Percentiles rank a stretch among this genome's conserved stretches.
Evolutionary conservation across 1,140 invertebrate genomes (phyloP).

Genomic region (Gryllus bimaculatus): DNA sequence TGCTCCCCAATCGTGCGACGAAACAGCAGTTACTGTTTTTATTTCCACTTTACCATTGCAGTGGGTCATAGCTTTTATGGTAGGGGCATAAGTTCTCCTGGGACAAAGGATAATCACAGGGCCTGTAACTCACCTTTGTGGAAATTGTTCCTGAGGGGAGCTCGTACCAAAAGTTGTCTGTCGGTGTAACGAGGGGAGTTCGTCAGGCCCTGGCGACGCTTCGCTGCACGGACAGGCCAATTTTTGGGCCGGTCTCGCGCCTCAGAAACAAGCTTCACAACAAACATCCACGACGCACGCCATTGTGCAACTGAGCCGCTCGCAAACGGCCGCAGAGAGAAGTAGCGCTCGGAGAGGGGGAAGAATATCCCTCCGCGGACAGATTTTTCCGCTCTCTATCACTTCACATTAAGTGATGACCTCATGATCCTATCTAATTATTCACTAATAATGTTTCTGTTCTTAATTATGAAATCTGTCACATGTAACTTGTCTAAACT

Average conservation of each 20-base stretch:
- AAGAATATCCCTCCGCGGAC: conserved; percentile 5
- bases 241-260: conserved; percentile 15
- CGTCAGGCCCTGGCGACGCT: conserved; percentile 17
- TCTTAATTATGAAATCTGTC: too few relatives aligned
- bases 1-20: too few relatives aligned
- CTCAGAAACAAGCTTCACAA: conserved; percentile 19
- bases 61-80: too few relatives aligned
- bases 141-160: conserved; percentile 17
- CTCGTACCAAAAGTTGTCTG: conserved; percentile 18
- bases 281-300: conserved; percentile 1
- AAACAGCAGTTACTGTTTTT: too few relatives aligned
- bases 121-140: background rate
- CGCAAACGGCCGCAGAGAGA: background rate
- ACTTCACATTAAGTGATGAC: too few relatives aligned
- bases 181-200: conserved; percentile 16
- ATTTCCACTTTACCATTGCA: too few relatives aligned
- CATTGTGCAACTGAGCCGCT: conserved; percentile 17
- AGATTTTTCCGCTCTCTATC: background rate
- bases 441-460: too few relatives aligned
- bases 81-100: too few relatives aligned
- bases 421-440: background rate
- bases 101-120: background rate
- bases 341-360: background rate
- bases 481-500: too few relatives aligned
- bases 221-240: conserved; percentile 16